Evolutionary conservation across 1,140 invertebrate species (phyloP), one percentile per base, ranked within the genome.

Genomic region (Calosoma granatense): DNA sequence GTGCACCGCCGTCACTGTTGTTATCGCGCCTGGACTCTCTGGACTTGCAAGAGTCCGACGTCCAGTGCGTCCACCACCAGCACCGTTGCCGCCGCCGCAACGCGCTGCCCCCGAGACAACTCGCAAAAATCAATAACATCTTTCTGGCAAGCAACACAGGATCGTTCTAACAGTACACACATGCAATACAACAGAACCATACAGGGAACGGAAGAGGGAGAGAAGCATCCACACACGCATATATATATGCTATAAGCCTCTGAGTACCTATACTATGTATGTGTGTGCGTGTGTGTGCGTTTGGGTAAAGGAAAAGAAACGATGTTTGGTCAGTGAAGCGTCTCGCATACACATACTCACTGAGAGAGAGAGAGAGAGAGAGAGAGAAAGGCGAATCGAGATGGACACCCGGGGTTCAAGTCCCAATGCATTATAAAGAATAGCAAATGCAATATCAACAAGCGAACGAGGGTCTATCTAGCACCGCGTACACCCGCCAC

Each of bases 61-160:
- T n/a, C n/a, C n/a, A n/a, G n/a, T n/a, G 14, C 20, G 54, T 20
- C 20, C 54, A 17, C 22, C 15, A 20, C 2, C 41, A 12, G 6
- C 26, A 36, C 6, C 41, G 9, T 12, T 17, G 4, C 4, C 26
- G 4, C 14, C 26, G 4, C 14, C 14, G 14, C 26, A 47, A 17
- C 41, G 9, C 17, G 17, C 17, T 47, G 17, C 17, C n/a, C 26
- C n/a, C 41, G 15, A 47, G 41, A 47, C 41, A 47, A 47, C 9
- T 47, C 9, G 17, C 41, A 47, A 47, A 47, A 47, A 47, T 47
- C 41, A 47, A 47, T 47, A 47, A 47, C 41, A 47, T 47, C 41
- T 47, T 47, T 47, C 41, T 47, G 17, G 15, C 41, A 17, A 6
- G 17, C 17, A 47, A 12, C 9, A 47, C 26, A n/a, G n/a, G n/a